Base-by-base conservation (phyloP, 2,113 vertebrate species). In the Dipodomys merriami region DNA sequence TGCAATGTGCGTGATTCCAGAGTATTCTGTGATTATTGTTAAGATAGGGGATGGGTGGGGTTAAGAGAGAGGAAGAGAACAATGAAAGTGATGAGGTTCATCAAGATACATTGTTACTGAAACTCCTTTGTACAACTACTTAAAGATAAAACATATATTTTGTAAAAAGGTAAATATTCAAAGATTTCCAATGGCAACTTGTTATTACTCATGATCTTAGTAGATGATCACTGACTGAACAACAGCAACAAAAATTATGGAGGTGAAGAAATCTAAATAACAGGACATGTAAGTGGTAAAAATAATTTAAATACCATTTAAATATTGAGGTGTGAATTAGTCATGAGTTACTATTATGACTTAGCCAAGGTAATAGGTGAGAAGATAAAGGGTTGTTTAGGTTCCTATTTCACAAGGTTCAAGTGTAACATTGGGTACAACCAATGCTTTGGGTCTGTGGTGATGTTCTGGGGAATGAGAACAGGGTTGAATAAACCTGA, bases 181-280 rank as follows among this genome's bases (percentile, higher is more conserved):
- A 46, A 67, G 49, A 78, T 46, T 86, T 92, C 25, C 29, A 86
- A 69, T 29, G 27, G 13, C 6, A 73, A 62, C 29, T 49, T 85
- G 23, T 68, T 74, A 13, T 29, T 3, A 44, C 6, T 65, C 12
- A 10, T 30, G 60, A 68, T 53, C 23, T 71, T 60, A 16, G 25
- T 78, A 29, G 88, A 25, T 29, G 20, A 7, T 44, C 13, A 69
- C 7, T 67, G 39, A 20, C 22, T 33, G n/a, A 86, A 44, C 15
- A 77, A 53, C 33, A 39, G 39, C 39, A 39, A n/a, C 39, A 74
- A 72, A 87, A 25, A 39, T 19, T 20, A 57, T 57, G 53, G 4
- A 67, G 6, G 5, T 86, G 25, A 83, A 35, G 44, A 83, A 83
- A 83, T 80, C 19, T 80, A 79, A 94, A 88, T 67, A 77, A 81